These are phyloP conservation scores for Rhimphoctona megacephalus DNA, from an alignment of 2,888 invertebrate species.

Conservation along the genomic window DNA sequence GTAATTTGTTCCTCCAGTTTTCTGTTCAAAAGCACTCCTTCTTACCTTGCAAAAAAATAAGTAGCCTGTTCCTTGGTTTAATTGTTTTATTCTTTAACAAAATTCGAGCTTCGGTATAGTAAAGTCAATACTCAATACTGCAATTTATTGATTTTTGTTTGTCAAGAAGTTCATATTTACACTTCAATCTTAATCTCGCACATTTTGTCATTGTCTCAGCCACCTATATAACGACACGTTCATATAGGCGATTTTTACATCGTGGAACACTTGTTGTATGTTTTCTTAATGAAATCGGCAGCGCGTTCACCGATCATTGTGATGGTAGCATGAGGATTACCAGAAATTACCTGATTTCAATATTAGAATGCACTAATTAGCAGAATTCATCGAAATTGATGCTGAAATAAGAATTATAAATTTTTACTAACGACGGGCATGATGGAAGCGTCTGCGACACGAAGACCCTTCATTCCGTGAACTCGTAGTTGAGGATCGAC, in stretches of 20 bases:
- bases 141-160: background rate
- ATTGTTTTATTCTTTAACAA: background rate
- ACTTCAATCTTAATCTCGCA: background rate
- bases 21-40: background rate
- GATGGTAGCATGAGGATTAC: constrained; percentile 86
- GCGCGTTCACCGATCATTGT: constrained; percentile 88
- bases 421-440: constrained; percentile 86
- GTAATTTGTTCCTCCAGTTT: background rate
- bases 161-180: background rate
- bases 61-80: background rate
- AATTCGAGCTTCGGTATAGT: background rate
- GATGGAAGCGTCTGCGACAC: constrained; percentile 87
- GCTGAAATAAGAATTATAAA: background rate
- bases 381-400: background rate
- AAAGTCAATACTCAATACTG: background rate
- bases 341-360: constrained; percentile 80
- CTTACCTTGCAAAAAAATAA: background rate
- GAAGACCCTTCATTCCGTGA: constrained; percentile 86
- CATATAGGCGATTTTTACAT: background rate
- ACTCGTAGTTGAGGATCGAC: constrained; percentile 89
- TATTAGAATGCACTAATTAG: background rate
- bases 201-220: background rate
- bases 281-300: constrained; percentile 85
- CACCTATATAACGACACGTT: background rate
- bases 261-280: constrained; percentile 49